Conservation (phyloP, 23 tunicate genomes). For the Styela clava region DNA sequence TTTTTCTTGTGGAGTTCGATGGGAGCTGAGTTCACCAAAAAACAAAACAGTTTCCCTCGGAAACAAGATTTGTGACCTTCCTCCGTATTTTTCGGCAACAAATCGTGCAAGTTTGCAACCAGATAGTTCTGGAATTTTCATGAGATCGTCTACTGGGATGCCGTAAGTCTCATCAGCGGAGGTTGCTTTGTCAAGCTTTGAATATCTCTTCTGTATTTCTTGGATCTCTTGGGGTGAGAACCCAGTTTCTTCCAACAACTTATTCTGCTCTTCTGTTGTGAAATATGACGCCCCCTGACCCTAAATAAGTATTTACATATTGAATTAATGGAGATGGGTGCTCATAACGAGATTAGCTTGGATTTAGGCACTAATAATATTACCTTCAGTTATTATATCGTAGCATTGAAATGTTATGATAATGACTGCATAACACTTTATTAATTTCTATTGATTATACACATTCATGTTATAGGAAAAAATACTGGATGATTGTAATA, state of each 20-base stretch:
- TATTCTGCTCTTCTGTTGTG: conserved; percentile 64
- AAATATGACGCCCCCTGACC: conserved; percentile 91
- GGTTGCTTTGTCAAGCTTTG: conserved; percentile 46
- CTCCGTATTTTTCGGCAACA: conserved; percentile 68
- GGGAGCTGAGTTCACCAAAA: conserved; percentile 50
- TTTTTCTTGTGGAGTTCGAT: conserved; percentile 50
- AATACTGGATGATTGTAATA: no score
- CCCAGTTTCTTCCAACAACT: conserved; percentile 49
- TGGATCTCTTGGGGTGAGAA: conserved; percentile 40
- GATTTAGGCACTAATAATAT: no score
- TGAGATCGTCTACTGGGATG: conserved; percentile 39
- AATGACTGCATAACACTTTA: no score
- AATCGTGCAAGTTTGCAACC: conserved; percentile 51
- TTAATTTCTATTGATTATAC: no score
- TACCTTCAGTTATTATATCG: no score
- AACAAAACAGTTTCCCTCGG: conserved; percentile 65
- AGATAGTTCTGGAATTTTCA: conserved; percentile 62
- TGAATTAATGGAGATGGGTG: no score
- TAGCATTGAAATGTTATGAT: no score
- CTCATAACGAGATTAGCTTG: no score
- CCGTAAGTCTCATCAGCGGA: conserved; percentile 65
- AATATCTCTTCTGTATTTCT: conserved; percentile 76
- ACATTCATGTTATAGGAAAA: no score
- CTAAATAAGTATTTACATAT: no score
- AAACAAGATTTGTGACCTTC: conserved; percentile 44